A percentile compares a stretch with the other conserved stretches of the same genome.
phyloP scores from a whole-genome alignment of 2,113 vertebrate species.

The Erythrocebus patas region DNA sequence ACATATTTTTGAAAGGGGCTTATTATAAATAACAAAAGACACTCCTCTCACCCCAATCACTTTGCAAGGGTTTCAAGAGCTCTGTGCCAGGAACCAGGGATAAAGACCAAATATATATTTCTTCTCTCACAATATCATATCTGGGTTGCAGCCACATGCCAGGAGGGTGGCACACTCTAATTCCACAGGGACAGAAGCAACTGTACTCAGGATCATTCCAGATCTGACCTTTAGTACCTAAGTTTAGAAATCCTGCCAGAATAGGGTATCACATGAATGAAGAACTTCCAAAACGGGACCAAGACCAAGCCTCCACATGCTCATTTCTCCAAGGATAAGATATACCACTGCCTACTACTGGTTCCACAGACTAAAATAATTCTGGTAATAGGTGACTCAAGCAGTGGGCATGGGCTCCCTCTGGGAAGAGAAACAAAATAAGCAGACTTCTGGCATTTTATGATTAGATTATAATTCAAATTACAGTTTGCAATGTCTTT shows the following conservation, averaged over 20 bases:
- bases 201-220: background rate
- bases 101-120: background rate
- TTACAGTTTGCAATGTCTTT: background rate
- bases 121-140: background rate
- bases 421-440: constrained; percentile 19
- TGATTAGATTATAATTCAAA: background rate
- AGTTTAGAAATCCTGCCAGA: constrained; percentile 8
- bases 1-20: background rate
- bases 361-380: background rate
- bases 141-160: background rate
- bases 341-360: background rate
- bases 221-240: background rate
- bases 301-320: background rate
- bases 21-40: background rate
- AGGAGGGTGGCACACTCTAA: background rate
- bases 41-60: background rate
- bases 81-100: background rate
- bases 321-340: background rate
- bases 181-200: background rate
- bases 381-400: background rate
- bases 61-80: background rate
- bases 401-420: background rate
- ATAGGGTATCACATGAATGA: background rate
- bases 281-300: background rate
- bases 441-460: background rate